Percentiles rank a stretch among this genome's conserved stretches.
Conservation (phyloP, 1,140 invertebrate species). For the Laodelphax striatellus region DNA sequence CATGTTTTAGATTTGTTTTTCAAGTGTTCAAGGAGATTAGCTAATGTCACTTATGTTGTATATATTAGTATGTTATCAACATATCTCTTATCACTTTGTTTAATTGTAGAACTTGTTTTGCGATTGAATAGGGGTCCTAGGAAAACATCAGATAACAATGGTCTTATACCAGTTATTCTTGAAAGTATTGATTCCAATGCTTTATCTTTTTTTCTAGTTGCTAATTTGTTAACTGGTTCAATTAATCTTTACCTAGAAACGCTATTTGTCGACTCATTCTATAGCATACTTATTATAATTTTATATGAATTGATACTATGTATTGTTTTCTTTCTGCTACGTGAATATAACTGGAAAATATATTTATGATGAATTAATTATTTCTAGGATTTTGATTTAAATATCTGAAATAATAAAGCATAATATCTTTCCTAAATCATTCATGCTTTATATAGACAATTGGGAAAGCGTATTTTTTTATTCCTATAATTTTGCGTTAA, state of each 20-base stretch:
- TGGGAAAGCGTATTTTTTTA: too few relatives aligned
- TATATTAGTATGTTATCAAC: conserved; percentile 54
- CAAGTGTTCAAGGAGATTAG: conserved; percentile 53
- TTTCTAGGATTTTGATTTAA: too few relatives aligned
- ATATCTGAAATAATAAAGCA: too few relatives aligned
- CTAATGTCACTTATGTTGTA: conserved; percentile 61
- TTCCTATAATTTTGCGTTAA: too few relatives aligned
- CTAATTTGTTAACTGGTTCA: conserved; percentile 66
- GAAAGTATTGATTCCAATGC: conserved; percentile 61
- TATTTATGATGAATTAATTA: not conserved
- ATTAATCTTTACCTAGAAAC: conserved; percentile 60
- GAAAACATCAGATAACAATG: not conserved
- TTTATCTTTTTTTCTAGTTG: conserved; percentile 61
- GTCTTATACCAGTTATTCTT: conserved; percentile 41
- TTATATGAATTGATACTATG: conserved; percentile 40
- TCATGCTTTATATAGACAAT: too few relatives aligned
- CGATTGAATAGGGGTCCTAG: conserved; percentile 2
- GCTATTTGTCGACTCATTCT: conserved; percentile 33
- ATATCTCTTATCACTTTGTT: conserved; percentile 13
- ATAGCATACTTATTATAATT: conserved; percentile 42
- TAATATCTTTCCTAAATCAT: too few relatives aligned
- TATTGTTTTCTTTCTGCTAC: conserved; percentile 6
- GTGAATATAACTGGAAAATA: conserved; percentile 4
- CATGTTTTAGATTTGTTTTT: conserved; percentile 35
- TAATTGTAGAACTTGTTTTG: conserved; percentile 16